Conservation (phyloP, 1,140 invertebrate species). For the Zophobas morio region DNA sequence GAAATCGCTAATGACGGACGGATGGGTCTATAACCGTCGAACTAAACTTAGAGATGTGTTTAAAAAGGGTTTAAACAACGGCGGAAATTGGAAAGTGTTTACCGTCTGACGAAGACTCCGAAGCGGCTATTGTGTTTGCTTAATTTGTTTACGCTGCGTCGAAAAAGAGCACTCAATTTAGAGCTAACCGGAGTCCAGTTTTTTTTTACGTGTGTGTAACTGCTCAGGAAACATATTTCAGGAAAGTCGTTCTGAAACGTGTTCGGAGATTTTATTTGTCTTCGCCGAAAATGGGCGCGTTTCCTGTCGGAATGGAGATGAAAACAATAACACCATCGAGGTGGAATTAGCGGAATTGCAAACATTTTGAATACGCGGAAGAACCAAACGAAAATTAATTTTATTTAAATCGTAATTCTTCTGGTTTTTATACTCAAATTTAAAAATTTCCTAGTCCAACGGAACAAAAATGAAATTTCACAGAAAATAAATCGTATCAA, state of each 20-base stretch:
- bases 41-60: constrained; percentile 29
- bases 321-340: no score
- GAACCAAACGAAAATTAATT: no score
- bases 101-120: constrained; percentile 17
- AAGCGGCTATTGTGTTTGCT: constrained; percentile 26
- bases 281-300: background rate
- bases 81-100: constrained; percentile 19
- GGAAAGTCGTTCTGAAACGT: background rate
- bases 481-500: no score
- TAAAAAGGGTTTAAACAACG: constrained; percentile 22
- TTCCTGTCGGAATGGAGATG: background rate
- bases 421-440: no score
- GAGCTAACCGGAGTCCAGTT: background rate
- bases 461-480: no score
- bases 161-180: constrained; percentile 38
- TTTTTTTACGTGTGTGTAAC: background rate
- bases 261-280: background rate
- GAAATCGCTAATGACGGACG: constrained; percentile 32
- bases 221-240: constrained; percentile 6
- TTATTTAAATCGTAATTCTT: no score
- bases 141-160: constrained; percentile 31
- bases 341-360: no score
- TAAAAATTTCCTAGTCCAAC: no score
- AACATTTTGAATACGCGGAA: no score
- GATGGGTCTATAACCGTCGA: constrained; percentile 14